Evolutionary conservation across 2,797 vertebrate species (phyloP).

Genomic region (Lates japonicus): DNA sequence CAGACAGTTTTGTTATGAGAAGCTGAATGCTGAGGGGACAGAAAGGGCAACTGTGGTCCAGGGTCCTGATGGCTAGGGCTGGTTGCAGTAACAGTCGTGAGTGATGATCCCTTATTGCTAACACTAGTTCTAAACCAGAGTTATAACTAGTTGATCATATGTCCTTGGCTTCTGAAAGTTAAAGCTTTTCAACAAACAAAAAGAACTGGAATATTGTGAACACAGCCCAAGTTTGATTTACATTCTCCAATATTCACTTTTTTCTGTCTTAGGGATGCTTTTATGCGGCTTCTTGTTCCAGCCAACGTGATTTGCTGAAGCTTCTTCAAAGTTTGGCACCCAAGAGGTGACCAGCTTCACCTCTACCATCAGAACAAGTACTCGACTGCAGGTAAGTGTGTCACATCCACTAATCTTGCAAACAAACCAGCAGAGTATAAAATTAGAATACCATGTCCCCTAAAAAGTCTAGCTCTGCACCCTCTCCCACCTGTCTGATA

Average conservation of each 20-base stretch:
- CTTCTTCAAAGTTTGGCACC: slow-evolving; percentile 92
- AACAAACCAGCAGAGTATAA: not conserved
- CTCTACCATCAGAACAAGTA: slow-evolving; percentile 95
- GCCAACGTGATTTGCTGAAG: slow-evolving; percentile 89
- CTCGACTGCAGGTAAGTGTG: slow-evolving; percentile 92
- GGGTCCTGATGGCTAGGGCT: slow-evolving; percentile 88
- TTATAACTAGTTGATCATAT: not conserved
- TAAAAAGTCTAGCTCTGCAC: not conserved
- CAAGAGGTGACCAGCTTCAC: slow-evolving; percentile 94
- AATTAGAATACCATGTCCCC: fast-evolving
- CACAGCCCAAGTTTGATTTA: no score
- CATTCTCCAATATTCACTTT: not conserved
- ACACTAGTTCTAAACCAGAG: not conserved
- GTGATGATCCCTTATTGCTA: slow-evolving; percentile 58
- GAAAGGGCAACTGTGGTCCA: slow-evolving; percentile 94
- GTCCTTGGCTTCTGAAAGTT: not conserved
- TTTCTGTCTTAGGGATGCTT: slow-evolving; percentile 87
- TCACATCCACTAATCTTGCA: not conserved
- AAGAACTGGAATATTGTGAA: not conserved
- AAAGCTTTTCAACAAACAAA: not conserved
- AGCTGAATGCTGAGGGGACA: slow-evolving; percentile 94
- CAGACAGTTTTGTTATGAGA: slow-evolving; percentile 97
- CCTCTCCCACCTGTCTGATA: not conserved
- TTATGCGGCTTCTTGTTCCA: slow-evolving; percentile 95
- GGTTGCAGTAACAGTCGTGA: slow-evolving; percentile 96